Evolutionary conservation across 2,113 vertebrate species (phyloP).

Genomic region (Brachypodius melanocephalos): DNA sequence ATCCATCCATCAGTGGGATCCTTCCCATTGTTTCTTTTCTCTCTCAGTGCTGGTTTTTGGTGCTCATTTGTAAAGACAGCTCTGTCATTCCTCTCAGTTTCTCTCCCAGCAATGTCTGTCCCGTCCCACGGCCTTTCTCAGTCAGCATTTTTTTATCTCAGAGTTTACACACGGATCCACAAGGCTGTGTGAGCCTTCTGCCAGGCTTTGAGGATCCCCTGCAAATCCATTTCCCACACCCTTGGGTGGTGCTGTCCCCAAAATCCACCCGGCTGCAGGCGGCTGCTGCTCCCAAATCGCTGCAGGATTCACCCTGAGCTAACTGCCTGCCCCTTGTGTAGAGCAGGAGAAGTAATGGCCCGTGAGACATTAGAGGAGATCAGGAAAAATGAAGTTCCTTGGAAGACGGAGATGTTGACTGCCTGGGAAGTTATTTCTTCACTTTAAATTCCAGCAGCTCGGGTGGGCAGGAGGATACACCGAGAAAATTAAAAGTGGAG

Average conservation of each 20-base stretch:
- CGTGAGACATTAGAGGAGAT: background rate
- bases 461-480: background rate
- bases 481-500: background rate
- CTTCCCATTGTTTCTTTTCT: too few relatives aligned
- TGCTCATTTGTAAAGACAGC: too few relatives aligned
- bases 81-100: too few relatives aligned
- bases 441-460: background rate
- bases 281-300: background rate
- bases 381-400: background rate
- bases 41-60: too few relatives aligned
- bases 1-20: too few relatives aligned
- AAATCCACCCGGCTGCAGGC: background rate
- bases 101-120: too few relatives aligned
- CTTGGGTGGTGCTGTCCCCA: background rate
- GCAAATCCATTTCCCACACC: too few relatives aligned
- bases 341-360: background rate
- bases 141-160: too few relatives aligned
- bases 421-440: background rate
- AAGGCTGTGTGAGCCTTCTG: too few relatives aligned
- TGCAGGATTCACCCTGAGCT: background rate
- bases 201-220: too few relatives aligned
- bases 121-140: too few relatives aligned
- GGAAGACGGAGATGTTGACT: background rate
- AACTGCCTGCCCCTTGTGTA: background rate
- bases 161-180: too few relatives aligned